phyloP scores from a whole-genome alignment of 2,113 vertebrate genomes.

The Amblyornis subalaris region DNA sequence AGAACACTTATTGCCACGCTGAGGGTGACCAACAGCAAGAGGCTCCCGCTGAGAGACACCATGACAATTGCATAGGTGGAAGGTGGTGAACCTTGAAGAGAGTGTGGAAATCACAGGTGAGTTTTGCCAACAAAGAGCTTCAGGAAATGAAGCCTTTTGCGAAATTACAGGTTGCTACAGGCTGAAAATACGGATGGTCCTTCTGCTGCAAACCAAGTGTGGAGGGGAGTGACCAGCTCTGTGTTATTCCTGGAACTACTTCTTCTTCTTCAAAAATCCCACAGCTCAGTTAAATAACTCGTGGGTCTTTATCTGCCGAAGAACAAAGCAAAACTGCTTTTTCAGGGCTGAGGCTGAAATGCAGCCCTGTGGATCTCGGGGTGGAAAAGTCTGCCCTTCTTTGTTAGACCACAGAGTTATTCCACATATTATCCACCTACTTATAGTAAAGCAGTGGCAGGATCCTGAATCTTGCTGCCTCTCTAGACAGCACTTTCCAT shows the following conservation, averaged over 20 bases:
- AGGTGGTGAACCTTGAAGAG: neutral
- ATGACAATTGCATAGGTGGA: conserved; percentile 50
- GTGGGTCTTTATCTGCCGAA: neutral
- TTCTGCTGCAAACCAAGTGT: neutral
- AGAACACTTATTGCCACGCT: neutral
- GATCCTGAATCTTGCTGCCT: neutral
- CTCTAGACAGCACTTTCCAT: neutral
- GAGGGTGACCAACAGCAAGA: conserved; percentile 44
- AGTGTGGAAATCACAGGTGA: neutral
- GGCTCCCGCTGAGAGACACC: conserved; percentile 44
- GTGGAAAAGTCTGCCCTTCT: neutral
- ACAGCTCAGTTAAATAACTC: neutral
- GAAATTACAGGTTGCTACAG: neutral
- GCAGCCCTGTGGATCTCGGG: rapidly evolving
- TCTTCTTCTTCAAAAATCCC: neutral
- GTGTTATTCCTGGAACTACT: neutral
- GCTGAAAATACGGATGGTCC: neutral
- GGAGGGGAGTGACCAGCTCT: neutral
- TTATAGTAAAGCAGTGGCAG: neutral
- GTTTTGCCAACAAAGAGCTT: neutral
- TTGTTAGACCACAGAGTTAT: neutral
- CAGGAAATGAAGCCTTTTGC: neutral
- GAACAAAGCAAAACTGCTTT: neutral
- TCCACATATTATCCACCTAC: neutral
- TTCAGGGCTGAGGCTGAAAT: neutral